Evolutionary conservation across 2,888 invertebrate species (phyloP).

Genomic region (Dryocosmus kuriphilus): DNA sequence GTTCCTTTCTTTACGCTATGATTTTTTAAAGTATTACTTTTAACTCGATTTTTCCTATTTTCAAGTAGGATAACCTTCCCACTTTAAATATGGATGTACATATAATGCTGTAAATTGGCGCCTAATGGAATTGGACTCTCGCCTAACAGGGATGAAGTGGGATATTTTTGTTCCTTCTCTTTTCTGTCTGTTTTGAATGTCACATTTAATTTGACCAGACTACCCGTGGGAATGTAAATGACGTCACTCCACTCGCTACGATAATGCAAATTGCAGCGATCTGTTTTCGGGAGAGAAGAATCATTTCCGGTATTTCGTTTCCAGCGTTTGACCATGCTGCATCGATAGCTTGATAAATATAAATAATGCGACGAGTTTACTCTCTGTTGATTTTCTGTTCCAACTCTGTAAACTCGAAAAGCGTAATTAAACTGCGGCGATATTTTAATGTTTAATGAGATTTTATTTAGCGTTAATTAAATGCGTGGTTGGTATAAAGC

Average conservation of each 20-base stretch:
- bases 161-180: constrained; percentile 12
- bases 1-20: no score
- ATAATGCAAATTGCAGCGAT: constrained; percentile 35
- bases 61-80: no score
- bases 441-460: constrained; percentile 14
- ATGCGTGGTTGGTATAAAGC: neutral
- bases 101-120: neutral
- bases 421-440: constrained; percentile 4
- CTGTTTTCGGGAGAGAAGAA: constrained; percentile 27
- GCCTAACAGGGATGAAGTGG: neutral
- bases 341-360: constrained; percentile 36
- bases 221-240: constrained; percentile 35
- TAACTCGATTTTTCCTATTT: no score
- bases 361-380: constrained; percentile 27
- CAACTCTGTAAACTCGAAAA: neutral
- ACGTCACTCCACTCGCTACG: constrained; percentile 10
- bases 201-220: constrained; percentile 15
- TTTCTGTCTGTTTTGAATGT: constrained; percentile 29
- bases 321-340: constrained; percentile 26
- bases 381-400: constrained; percentile 30
- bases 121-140: neutral
- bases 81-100: neutral
- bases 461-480: constrained; percentile 6
- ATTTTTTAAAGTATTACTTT: no score
- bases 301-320: constrained; percentile 35